Conservation (phyloP, 2,113 vertebrate species). For the Lota lota region DNA sequence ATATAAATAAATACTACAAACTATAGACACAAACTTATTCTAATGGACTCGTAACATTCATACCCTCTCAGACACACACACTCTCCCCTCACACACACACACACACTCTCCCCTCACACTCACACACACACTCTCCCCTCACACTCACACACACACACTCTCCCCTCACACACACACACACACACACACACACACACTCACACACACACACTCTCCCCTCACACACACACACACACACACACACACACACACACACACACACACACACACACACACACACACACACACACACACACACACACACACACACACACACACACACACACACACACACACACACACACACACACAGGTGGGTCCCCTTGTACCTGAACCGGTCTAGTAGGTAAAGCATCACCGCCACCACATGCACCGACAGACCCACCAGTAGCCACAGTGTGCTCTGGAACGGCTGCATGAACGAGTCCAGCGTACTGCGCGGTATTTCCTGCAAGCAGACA, state of each 20-base stretch:
- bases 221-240: slow-evolving; percentile 4
- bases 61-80: slow-evolving; percentile 16
- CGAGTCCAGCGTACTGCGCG: slow-evolving; percentile 95
- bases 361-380: slow-evolving; percentile 94
- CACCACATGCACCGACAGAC: slow-evolving; percentile 97
- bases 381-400: slow-evolving; percentile 99
- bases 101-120: slow-evolving; percentile 14
- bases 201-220: slow-evolving; percentile 19
- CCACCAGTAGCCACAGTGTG: slow-evolving; percentile 96
- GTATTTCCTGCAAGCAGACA: slow-evolving; percentile 87
- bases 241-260: slow-evolving; percentile 2
- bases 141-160: slow-evolving; percentile 39
- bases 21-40: neutral
- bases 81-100: slow-evolving; percentile 9
- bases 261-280: slow-evolving; percentile 9
- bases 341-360: neutral
- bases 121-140: neutral
- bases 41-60: neutral
- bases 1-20: neutral
- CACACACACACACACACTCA: neutral
- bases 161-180: slow-evolving; percentile 12
- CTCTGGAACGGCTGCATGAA: slow-evolving; percentile 99
- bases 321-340: slow-evolving; percentile 17
- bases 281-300: slow-evolving; percentile 18
- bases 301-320: slow-evolving; percentile 4